A percentile compares a stretch with the other conserved stretches of the same genome.
Evolutionary conservation across 37 sponge, comb jelly and placozoan species (phyloP).

Genomic region (Axinella damicornis): DNA sequence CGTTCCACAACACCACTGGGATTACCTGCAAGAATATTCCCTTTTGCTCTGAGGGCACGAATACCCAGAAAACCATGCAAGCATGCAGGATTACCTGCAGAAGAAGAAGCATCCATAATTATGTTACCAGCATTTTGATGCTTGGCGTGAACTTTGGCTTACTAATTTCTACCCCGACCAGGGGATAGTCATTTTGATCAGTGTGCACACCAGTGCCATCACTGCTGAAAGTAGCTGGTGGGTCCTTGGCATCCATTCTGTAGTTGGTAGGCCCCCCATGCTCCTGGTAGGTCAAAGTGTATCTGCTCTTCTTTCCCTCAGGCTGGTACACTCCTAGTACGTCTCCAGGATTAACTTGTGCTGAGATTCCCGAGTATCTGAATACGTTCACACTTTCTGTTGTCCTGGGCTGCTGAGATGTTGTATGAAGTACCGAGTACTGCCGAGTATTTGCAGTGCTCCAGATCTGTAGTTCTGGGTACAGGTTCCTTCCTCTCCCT

Average conservation of each 20-base stretch:
- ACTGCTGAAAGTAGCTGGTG: not conserved
- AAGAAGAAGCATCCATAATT: not conserved
- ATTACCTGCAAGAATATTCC: not conserved
- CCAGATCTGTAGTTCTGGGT: slow-evolving; percentile 27
- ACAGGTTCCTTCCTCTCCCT: not conserved
- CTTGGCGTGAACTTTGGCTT: not conserved
- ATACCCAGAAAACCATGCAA: not conserved
- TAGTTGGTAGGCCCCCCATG: slow-evolving; percentile 1
- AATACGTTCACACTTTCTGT: not conserved
- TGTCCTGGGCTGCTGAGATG: not conserved
- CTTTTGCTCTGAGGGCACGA: not conserved
- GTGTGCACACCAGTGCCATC: not conserved
- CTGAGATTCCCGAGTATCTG: not conserved
- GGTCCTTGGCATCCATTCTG: not conserved
- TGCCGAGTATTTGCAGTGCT: not conserved
- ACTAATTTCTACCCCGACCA: not conserved
- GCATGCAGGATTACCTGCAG: slow-evolving; percentile 11
- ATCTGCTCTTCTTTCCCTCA: not conserved
- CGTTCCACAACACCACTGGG: not conserved
- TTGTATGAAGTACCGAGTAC: not conserved
- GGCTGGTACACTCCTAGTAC: slow-evolving; percentile 18
- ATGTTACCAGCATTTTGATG: too few relatives aligned
- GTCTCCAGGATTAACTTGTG: slow-evolving; percentile 7
- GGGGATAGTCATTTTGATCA: slow-evolving; percentile 1
- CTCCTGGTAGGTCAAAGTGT: not conserved